Base-by-base conservation (phyloP, 2,888 invertebrate genomes). In the Linnaemya vulpina region DNA sequence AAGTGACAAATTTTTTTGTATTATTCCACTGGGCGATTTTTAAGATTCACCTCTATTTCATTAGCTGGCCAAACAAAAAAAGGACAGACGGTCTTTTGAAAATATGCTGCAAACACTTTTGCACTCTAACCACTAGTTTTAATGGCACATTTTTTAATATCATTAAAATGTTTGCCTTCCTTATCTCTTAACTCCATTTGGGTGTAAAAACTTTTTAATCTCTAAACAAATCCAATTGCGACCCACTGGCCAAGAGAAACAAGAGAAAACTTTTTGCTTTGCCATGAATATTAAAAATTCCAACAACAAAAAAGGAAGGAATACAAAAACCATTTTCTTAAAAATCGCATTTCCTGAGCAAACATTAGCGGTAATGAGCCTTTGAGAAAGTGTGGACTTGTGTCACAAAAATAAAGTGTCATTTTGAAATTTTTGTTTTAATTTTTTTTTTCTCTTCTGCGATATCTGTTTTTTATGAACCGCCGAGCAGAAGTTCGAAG, bases 181-280 rank as follows among this genome's bases (percentile, higher is more conserved):
- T 89, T 90, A 90, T 89, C 90, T 89, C 84, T 89, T 88, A 90
- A 90, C 90, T 91, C 90, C 90, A 89, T 89, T 90, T 90, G 82
- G 74, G 70, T 82, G 75, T 53, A 51, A 86, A 90, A 90, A 90
- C 89, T 90, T 90, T 90, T 89, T 90, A 90, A 90, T 90, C 89
- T 90, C 88, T 89, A 88, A 17, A 87, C 89, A 89, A 89, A 91
- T 89, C 88, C 90, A 90, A 90, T 89, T 90, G 86, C 71, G 84
- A 83, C 80, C 86, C 83, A 86, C 81, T 83, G 74, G 75, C 85
- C 82, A 85, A 78, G 82, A 78, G 83, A 86, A 86, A 77, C 55
- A 79, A 83, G 71, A 70, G 62, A 51, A 67, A 84, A 86, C 80
- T 65, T 78, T 79, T 74, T 15, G 58, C 43, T 38, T 30, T 65